Evolutionary conservation across 2,113 vertebrate species (phyloP).

Genomic region (Aythya baeri): DNA sequence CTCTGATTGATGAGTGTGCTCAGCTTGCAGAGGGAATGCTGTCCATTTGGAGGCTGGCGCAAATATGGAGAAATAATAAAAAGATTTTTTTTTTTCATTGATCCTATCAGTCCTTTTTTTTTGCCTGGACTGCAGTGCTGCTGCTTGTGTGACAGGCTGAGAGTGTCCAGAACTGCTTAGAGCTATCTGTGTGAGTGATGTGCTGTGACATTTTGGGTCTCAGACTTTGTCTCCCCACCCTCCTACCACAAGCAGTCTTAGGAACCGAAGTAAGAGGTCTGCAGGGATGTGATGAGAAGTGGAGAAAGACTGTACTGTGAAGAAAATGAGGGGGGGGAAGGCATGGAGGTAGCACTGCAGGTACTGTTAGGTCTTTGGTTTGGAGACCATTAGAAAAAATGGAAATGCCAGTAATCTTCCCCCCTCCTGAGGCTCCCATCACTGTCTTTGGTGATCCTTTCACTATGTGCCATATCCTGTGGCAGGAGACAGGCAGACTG

Average conservation of each 20-base stretch:
- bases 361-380: accelerated
- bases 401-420: background rate
- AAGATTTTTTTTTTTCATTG: background rate
- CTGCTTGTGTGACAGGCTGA: background rate
- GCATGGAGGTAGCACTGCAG: background rate
- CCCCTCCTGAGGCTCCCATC: accelerated
- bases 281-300: background rate
- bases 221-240: background rate
- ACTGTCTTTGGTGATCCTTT: accelerated
- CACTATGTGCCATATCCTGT: background rate
- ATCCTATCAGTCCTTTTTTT: background rate
- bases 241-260: background rate
- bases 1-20: background rate
- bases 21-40: background rate
- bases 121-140: background rate
- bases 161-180: background rate
- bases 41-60: background rate
- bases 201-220: background rate
- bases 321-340: background rate
- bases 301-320: background rate
- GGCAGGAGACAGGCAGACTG: background rate
- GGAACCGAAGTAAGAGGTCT: background rate
- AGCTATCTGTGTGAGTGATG: background rate
- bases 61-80: background rate
- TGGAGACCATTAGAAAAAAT: background rate